Conservation (phyloP, 2,113 vertebrate genomes). For the Neogobius melanostomus region DNA sequence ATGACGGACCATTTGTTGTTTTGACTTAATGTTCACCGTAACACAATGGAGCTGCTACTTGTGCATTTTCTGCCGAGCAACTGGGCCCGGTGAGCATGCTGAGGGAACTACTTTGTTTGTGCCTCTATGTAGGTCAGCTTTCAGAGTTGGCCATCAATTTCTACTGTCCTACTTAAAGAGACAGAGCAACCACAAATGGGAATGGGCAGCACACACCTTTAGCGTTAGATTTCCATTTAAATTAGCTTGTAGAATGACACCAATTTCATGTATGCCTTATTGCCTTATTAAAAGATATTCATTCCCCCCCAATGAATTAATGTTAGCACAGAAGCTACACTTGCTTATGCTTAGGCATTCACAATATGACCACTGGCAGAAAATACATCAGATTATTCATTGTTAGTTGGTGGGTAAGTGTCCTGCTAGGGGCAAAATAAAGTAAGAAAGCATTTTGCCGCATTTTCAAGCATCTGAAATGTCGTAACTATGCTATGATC, state of each 20-base stretch:
- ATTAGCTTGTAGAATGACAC: not conserved
- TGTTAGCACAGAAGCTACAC: not conserved
- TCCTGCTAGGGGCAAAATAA: too few relatives aligned
- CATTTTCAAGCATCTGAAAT: too few relatives aligned
- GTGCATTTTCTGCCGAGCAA: slow-evolving; percentile 58
- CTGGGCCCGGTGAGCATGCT: slow-evolving; percentile 63
- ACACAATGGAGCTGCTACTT: slow-evolving; percentile 53
- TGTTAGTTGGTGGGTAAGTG: too few relatives aligned
- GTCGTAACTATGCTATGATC: too few relatives aligned
- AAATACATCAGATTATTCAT: not conserved
- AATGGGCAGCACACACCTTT: slow-evolving; percentile 34
- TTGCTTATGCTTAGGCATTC: not conserved
- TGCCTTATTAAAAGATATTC: slow-evolving; percentile 16
- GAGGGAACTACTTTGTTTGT: slow-evolving; percentile 74
- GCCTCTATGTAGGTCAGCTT: slow-evolving; percentile 82
- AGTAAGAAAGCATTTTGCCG: too few relatives aligned
- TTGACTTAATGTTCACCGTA: slow-evolving; percentile 41
- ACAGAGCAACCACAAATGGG: slow-evolving; percentile 40
- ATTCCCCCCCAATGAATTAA: not conserved
- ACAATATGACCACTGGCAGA: not conserved
- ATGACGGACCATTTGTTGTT: slow-evolving; percentile 11
- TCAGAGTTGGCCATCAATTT: slow-evolving; percentile 80
- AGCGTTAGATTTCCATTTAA: slow-evolving; percentile 31
- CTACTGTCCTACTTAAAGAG: slow-evolving; percentile 78
- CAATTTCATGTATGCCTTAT: slow-evolving; percentile 32